These are phyloP conservation scores for Lasioglossum pauxillum DNA, from an alignment of 2,888 invertebrate genomes.

Conservation along the genomic window DNA sequence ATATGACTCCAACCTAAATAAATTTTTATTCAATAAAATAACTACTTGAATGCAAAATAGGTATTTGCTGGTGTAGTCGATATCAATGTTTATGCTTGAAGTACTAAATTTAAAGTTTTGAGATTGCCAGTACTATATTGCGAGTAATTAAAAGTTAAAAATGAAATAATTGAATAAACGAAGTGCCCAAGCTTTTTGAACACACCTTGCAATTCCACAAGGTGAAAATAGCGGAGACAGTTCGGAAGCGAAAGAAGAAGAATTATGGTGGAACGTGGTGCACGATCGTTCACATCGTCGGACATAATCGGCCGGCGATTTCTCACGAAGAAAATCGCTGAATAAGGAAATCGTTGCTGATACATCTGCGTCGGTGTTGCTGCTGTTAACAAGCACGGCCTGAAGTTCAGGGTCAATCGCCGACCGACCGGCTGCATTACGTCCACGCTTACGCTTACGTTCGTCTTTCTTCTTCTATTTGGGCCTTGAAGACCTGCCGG, in stretches of 20 bases:
- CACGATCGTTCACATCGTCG: constrained; percentile 68
- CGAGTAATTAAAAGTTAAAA: neutral
- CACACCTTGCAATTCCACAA: neutral
- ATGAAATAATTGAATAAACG: neutral
- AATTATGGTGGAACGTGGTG: constrained; percentile 70
- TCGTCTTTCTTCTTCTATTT: constrained; percentile 80
- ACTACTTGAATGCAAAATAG: too few species aligned
- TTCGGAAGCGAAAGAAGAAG: constrained; percentile 8
- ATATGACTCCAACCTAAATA: too few species aligned
- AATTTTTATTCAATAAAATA: too few species aligned
- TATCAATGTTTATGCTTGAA: too few species aligned
- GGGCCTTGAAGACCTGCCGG: constrained; percentile 78
- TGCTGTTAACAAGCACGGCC: constrained; percentile 54
- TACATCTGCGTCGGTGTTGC: constrained; percentile 60
- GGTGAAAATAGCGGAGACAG: constrained; percentile 12
- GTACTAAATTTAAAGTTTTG: too few species aligned
- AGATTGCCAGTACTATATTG: too few species aligned
- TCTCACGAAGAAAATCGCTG: constrained; percentile 78
- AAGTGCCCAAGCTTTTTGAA: neutral
- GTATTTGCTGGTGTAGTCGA: too few species aligned
- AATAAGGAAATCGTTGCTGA: constrained; percentile 81
- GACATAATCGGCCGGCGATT: constrained; percentile 74
- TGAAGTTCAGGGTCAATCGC: constrained; percentile 83
- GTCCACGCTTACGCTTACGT: constrained; percentile 71
- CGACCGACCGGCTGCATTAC: constrained; percentile 75